Percentiles rank a stretch among this genome's conserved stretches.
phyloP scores from a whole-genome alignment of 2,113 vertebrate genomes.

The Apeltes quadracus region DNA sequence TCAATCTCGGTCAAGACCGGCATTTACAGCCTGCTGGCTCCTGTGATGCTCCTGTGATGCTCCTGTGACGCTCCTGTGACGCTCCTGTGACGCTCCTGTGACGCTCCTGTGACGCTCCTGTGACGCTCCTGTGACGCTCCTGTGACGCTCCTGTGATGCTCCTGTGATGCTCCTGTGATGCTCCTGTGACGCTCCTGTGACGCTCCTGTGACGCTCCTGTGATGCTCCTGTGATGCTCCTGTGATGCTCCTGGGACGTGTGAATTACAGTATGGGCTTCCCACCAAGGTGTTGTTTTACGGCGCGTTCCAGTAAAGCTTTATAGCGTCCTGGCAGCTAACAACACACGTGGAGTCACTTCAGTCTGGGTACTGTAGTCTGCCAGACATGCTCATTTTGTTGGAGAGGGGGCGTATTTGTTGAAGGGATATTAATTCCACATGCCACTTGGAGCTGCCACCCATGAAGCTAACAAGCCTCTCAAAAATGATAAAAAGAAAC shows the following conservation, averaged over 20 bases:
- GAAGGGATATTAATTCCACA: slow-evolving; percentile 74
- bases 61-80: neutral
- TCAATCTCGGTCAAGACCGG: neutral
- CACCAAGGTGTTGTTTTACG: slow-evolving; percentile 50
- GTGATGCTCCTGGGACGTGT: neutral
- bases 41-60: neutral
- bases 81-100: neutral
- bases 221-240: neutral
- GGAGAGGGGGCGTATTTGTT: slow-evolving; percentile 32
- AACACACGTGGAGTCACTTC: slow-evolving; percentile 48
- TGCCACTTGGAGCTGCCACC: slow-evolving; percentile 67
- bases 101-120: neutral
- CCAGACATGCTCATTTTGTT: slow-evolving; percentile 56
- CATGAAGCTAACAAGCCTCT: slow-evolving; percentile 67
- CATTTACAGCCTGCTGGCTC: neutral
- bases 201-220: too few relatives aligned
- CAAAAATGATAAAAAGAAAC: slow-evolving; percentile 65
- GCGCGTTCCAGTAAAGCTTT: slow-evolving; percentile 51
- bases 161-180: neutral
- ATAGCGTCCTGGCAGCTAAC: slow-evolving; percentile 37
- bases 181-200: neutral
- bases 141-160: neutral
- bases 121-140: neutral
- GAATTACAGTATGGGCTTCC: slow-evolving; percentile 28
- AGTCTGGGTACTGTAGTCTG: slow-evolving; percentile 57